Conservation (phyloP, 1,140 invertebrate species). For the Drosophila pandora region DNA sequence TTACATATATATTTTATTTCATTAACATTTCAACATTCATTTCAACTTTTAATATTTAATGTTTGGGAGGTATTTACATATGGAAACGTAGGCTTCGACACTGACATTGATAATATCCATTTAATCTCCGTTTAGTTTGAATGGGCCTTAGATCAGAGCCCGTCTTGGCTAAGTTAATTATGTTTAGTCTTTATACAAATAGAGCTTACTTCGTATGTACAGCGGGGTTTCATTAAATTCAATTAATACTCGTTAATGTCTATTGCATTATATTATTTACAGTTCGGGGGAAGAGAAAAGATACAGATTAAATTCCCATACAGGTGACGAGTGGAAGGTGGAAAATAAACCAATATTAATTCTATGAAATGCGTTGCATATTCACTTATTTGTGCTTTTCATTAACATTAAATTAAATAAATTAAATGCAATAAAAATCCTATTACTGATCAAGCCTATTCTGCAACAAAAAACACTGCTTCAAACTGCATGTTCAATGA, state of each 20-base stretch:
- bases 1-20: constrained; percentile 50
- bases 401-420: constrained; percentile 12
- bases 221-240: constrained; percentile 18
- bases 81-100: constrained; percentile 20
- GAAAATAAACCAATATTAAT: background rate
- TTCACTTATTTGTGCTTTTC: background rate
- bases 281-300: constrained; percentile 7
- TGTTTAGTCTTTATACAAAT: constrained; percentile 19
- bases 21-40: constrained; percentile 65
- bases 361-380: background rate
- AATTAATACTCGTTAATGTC: constrained; percentile 29
- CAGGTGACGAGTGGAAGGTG: background rate
- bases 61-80: constrained; percentile 60
- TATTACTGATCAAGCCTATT: constrained; percentile 36
- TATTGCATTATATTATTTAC: constrained; percentile 42
- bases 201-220: constrained; percentile 44
- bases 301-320: constrained; percentile 2
- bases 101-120: constrained; percentile 4
- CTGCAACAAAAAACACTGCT: constrained; percentile 30
- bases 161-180: constrained; percentile 20
- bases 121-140: constrained; percentile 5
- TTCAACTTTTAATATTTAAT: constrained; percentile 51
- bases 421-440: constrained; percentile 18
- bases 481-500: constrained; percentile 36
- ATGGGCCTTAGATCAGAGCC: background rate